Evolutionary conservation across 2,113 vertebrate species (phyloP).

Genomic region (Psittacus erithacus): DNA sequence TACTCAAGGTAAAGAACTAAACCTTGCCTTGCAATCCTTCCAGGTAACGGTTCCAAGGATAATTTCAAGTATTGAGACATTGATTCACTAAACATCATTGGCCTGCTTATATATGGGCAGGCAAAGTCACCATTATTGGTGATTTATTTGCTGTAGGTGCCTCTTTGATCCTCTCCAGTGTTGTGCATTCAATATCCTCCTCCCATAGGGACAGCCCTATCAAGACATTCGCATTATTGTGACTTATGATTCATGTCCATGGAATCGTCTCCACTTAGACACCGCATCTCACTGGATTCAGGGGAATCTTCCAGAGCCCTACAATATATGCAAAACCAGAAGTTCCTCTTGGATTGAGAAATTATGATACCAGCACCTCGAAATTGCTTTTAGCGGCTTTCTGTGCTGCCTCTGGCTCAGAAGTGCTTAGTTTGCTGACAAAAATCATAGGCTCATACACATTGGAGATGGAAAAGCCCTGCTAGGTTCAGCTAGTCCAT

Average conservation of each 20-base stretch:
- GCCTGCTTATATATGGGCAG: background rate
- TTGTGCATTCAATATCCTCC: background rate
- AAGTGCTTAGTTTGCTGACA: slow-evolving; percentile 64
- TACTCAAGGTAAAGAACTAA: background rate
- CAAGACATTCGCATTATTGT: background rate
- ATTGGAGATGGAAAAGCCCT: slow-evolving; percentile 51
- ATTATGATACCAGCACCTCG: slow-evolving; percentile 49
- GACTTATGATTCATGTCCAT: background rate
- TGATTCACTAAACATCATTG: background rate
- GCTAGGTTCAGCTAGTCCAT: slow-evolving; percentile 61
- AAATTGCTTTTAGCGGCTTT: slow-evolving; percentile 56
- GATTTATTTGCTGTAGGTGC: slow-evolving; percentile 29
- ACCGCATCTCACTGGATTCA: background rate
- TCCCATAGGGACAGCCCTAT: background rate
- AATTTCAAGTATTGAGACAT: slow-evolving; percentile 12
- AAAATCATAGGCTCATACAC: slow-evolving; percentile 38
- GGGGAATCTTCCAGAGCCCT: slow-evolving; percentile 17
- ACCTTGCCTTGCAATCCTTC: background rate
- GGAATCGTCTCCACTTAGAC: background rate
- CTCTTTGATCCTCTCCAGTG: background rate
- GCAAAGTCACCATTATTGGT: slow-evolving; percentile 4
- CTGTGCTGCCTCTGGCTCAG: slow-evolving; percentile 38
- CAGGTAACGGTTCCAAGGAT: background rate
- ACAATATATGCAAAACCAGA: slow-evolving; percentile 46
- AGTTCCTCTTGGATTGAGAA: slow-evolving; percentile 59